phyloP scores from a whole-genome alignment of 2,888 invertebrate genomes.

The Pasiphila rectangulata region DNA sequence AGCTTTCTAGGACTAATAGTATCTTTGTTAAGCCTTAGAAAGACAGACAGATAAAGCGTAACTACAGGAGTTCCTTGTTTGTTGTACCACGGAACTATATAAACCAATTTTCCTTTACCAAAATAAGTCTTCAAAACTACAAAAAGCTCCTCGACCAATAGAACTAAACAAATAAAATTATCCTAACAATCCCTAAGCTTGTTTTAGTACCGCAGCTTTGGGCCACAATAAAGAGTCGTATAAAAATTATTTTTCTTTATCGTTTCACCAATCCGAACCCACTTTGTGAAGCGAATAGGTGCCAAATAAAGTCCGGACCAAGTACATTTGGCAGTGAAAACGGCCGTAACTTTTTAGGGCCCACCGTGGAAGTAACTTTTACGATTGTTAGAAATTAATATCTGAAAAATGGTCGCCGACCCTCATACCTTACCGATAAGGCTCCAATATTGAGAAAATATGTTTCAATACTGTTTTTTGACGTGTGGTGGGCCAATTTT shows the following conservation, averaged over 20 bases:
- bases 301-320: slow-evolving; percentile 63
- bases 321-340: slow-evolving; percentile 64
- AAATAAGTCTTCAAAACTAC: not conserved
- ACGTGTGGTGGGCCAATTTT: slow-evolving; percentile 36
- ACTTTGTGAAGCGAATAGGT: slow-evolving; percentile 50
- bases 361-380: slow-evolving; percentile 71
- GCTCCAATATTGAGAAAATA: slow-evolving; percentile 50
- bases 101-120: not conserved
- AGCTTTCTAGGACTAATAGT: too few species aligned
- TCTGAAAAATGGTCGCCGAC: slow-evolving; percentile 71
- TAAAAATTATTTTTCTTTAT: slow-evolving; percentile 56
- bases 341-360: slow-evolving; percentile 69
- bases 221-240: slow-evolving; percentile 56
- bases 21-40: too few species aligned
- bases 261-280: slow-evolving; percentile 58
- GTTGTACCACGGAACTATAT: too few species aligned
- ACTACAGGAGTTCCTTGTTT: too few species aligned
- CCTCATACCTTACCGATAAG: slow-evolving; percentile 66
- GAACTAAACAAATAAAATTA: slow-evolving; percentile 23
- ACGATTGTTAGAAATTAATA: slow-evolving; percentile 78
- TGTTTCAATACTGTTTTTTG: slow-evolving; percentile 45
- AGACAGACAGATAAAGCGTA: too few species aligned
- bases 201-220: slow-evolving; percentile 31
- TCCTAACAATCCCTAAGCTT: slow-evolving; percentile 18
- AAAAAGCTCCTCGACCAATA: slow-evolving; percentile 8